phyloP scores from a whole-genome alignment of 2,797 vertebrate species.

The Astyanax mexicanus region DNA sequence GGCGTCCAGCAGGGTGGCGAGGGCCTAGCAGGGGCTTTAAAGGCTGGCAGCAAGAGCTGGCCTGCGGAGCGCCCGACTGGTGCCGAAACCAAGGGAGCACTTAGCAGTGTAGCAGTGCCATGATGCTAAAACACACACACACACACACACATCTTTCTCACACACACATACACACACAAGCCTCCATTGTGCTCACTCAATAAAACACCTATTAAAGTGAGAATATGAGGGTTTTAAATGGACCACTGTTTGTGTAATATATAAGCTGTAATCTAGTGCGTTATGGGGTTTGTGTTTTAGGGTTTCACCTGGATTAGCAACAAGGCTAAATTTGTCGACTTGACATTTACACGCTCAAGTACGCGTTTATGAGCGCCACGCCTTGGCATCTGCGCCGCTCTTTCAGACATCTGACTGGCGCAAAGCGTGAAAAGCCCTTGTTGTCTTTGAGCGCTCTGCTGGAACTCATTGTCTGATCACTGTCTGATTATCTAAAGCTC shows the following conservation, averaged over 20 bases:
- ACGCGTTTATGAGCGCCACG: background rate
- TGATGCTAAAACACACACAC: constrained; percentile 41
- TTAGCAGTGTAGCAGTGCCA: constrained; percentile 58
- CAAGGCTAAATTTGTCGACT: constrained; percentile 30
- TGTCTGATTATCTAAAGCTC: constrained; percentile 9
- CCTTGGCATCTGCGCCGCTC: constrained; percentile 14
- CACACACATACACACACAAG: constrained; percentile 44
- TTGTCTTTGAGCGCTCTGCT: constrained; percentile 22
- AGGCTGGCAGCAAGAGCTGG: constrained; percentile 69
- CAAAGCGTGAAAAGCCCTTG: background rate
- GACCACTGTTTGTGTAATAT: constrained; percentile 61
- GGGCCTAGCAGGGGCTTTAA: constrained; percentile 64
- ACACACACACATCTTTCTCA: constrained; percentile 50
- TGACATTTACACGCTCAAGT: constrained; percentile 45
- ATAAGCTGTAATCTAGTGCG: constrained; percentile 47
- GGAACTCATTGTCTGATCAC: constrained; percentile 13
- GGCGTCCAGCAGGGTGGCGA: constrained; percentile 61
- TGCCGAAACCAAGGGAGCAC: constrained; percentile 64
- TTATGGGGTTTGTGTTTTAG: constrained; percentile 15
- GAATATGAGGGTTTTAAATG: constrained; percentile 61
- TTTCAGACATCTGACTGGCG: background rate
- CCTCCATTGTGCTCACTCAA: constrained; percentile 63
- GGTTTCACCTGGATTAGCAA: constrained; percentile 21
- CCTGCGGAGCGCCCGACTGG: constrained; percentile 54
- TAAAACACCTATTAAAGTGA: constrained; percentile 58